Conservation (phyloP, 2,888 invertebrate genomes). For the Cerceris ruficornis region DNA sequence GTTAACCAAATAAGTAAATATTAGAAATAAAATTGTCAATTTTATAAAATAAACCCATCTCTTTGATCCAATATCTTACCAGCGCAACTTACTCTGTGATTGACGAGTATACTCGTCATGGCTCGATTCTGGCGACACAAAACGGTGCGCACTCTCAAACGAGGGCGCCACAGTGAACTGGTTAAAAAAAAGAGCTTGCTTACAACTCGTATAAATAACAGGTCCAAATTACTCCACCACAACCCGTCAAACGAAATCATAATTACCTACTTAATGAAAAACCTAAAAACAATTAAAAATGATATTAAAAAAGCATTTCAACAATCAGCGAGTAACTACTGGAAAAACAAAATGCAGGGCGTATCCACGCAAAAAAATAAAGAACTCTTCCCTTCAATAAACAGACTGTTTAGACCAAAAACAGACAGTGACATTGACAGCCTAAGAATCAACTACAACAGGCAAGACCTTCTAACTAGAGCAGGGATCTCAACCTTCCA, state of each 20-base stretch:
- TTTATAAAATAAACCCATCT: no score
- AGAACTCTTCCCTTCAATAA: constrained; percentile 7
- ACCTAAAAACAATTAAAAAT: neutral
- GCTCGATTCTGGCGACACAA: no score
- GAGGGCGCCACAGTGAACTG: no score
- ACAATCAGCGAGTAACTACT: neutral
- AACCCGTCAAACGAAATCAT: neutral
- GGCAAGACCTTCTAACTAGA: neutral
- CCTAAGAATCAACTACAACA: neutral
- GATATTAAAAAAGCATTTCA: constrained; percentile 11
- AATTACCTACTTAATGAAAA: neutral
- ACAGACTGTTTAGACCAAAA: constrained; percentile 1
- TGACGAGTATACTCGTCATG: no score
- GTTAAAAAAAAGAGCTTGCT: neutral
- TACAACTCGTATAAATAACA: neutral
- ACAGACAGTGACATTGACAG: neutral
- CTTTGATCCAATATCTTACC: no score
- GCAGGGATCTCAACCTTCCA: no score
- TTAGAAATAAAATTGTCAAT: no score
- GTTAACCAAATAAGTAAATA: no score
- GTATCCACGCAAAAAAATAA: neutral
- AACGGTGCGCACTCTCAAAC: no score
- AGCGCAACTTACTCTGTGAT: no score
- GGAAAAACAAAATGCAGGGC: constrained; percentile 8
- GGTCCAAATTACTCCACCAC: neutral